Percentiles rank a stretch among this genome's conserved stretches.
Evolutionary conservation across 2,888 invertebrate species (phyloP).

Genomic region (Pelosia muscerda): DNA sequence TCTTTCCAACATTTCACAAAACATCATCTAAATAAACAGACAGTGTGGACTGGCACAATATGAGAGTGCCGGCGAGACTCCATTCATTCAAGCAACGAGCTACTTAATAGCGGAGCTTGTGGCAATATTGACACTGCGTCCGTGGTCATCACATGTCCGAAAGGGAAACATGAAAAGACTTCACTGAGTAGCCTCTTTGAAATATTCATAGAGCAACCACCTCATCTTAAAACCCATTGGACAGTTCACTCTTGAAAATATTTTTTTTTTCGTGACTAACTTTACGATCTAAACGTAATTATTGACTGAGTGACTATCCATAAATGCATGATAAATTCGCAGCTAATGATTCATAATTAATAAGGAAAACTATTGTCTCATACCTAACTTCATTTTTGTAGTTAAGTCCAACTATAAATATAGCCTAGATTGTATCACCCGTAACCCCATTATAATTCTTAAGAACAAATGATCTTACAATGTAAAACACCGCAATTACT

Average conservation of each 20-base stretch:
- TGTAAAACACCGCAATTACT: conserved; percentile 39
- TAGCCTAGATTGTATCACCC: conserved; percentile 33
- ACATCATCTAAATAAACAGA: conserved; percentile 66
- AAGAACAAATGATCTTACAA: conserved; percentile 41
- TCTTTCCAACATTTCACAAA: conserved; percentile 41
- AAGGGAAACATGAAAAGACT: conserved; percentile 67
- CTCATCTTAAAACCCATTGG: conserved; percentile 17
- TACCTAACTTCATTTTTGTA: neutral
- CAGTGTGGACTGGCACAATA: conserved; percentile 56
- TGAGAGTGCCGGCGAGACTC: conserved; percentile 64
- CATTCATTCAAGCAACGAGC: conserved; percentile 78
- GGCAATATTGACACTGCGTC: conserved; percentile 78
- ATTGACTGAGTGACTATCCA: conserved; percentile 42
- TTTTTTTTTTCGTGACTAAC: neutral
- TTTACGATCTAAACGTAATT: conserved; percentile 45
- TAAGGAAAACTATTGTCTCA: conserved; percentile 6
- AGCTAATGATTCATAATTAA: conserved; percentile 9
- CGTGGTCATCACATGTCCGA: conserved; percentile 82
- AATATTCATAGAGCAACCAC: conserved; percentile 57
- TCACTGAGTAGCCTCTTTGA: conserved; percentile 61
- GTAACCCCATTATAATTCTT: conserved; percentile 35
- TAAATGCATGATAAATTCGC: conserved; percentile 27
- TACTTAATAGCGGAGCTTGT: conserved; percentile 78
- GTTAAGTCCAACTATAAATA: conserved; percentile 26
- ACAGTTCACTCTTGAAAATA: conserved; percentile 23